A percentile compares a stretch with the other conserved stretches of the same genome.
These are phyloP conservation scores for Paramuricea clavata DNA, from an alignment of 92 coral and sea anemone genomes.

Conservation along the genomic window DNA sequence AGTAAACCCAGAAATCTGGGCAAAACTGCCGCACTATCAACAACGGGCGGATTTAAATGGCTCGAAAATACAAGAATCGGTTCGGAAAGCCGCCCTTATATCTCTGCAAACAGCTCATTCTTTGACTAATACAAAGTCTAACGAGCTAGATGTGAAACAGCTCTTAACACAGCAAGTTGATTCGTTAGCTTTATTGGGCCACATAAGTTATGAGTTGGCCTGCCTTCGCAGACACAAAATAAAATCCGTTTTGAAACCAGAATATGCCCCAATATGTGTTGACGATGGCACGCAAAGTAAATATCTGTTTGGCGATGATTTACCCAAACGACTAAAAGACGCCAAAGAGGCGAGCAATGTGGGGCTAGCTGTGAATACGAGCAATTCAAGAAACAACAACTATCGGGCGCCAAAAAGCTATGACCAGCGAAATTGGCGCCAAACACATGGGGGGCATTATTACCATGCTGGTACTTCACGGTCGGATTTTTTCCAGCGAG, in stretches of 20 bases:
- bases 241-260: constrained; percentile 13
- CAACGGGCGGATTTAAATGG: constrained; percentile 9
- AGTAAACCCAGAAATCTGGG: constrained; percentile 23
- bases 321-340: constrained; percentile 1
- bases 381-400: neutral
- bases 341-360: constrained; percentile 14
- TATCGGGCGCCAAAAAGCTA: neutral
- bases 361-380: neutral
- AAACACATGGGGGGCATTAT: too few species aligned
- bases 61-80: constrained; percentile 8
- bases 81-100: neutral
- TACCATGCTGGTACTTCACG: neutral
- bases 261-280: constrained; percentile 11
- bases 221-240: constrained; percentile 6
- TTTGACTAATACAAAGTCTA: neutral
- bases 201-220: neutral
- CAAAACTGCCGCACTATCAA: too few species aligned
- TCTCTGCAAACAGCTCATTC: constrained; percentile 1
- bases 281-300: neutral
- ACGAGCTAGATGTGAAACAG: neutral
- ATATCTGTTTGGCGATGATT: constrained; percentile 3
- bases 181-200: neutral
- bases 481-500: neutral
- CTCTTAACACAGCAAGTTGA: neutral
- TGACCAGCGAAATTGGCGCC: neutral